These are phyloP conservation scores for Proisotoma minuta DNA, from an alignment of 2,888 invertebrate genomes.

Conservation along the genomic window DNA sequence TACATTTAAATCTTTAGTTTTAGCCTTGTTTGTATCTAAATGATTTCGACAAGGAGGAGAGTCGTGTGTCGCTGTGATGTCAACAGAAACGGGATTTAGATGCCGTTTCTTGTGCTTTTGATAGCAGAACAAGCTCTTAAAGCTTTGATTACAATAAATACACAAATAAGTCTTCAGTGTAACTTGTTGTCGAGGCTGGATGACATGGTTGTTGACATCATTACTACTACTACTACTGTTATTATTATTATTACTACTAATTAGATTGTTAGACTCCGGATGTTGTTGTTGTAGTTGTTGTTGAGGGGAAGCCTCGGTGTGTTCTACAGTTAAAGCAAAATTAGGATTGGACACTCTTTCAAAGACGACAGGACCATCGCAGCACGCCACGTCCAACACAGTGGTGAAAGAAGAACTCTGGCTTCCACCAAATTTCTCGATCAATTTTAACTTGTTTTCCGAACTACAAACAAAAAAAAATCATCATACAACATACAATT, in stretches of 20 bases:
- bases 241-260: background rate
- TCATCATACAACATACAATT: too few species aligned
- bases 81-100: slow-evolving; percentile 60
- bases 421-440: too few species aligned
- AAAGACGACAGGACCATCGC: slow-evolving; percentile 84
- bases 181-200: background rate
- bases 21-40: slow-evolving; percentile 35
- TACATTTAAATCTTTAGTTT: slow-evolving; percentile 61
- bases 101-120: slow-evolving; percentile 71
- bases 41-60: slow-evolving; percentile 16
- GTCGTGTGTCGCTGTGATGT: slow-evolving; percentile 46
- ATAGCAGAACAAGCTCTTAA: slow-evolving; percentile 80
- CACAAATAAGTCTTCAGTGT: slow-evolving; percentile 59
- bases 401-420: too few species aligned
- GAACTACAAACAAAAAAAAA: too few species aligned
- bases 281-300: background rate
- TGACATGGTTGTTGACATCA: background rate
- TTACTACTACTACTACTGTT: background rate
- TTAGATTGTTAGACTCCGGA: background rate
- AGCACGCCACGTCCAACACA: slow-evolving; percentile 83
- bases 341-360: slow-evolving; percentile 78
- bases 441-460: too few species aligned
- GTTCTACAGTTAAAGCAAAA: slow-evolving; percentile 57
- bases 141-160: slow-evolving; percentile 70
- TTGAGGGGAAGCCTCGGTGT: slow-evolving; percentile 31